Base-by-base conservation (phyloP, 1,140 invertebrate species). In the Pseudomyrmex dendroicus region DNA sequence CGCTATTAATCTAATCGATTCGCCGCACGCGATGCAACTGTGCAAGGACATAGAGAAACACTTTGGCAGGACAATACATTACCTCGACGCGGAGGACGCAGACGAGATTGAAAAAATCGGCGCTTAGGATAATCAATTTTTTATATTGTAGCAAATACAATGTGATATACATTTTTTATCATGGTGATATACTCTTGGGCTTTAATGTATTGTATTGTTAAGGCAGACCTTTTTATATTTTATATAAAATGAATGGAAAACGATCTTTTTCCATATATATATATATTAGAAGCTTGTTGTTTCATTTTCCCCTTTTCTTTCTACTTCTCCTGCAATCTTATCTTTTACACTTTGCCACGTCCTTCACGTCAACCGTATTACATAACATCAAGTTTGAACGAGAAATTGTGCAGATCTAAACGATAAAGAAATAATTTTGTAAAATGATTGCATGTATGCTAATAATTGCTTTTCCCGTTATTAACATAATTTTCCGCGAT, bases 1-100 rank as follows among this genome's bases (percentile, higher is more conserved):
- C 87, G 99, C 99, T 0, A 99, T 99, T 66, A 99, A 99, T 94
- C 95, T 99, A 78, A 95, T 99, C n/a, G 98, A 98, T 93, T 96
- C 96, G 10, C 89, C 95, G 0, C 95, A 96, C 85, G 93, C 96
- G 15, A 96, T 97, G 95, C 89, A 95, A 50, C 95, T 98, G 35
- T 96, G 99, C 82, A 95, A 96, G 80, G 94, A 96, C 72, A 99
- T 99, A 91, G 97, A 99, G 94, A 94, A 95, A 83, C 98, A 99
- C 94, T 99, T 99, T 95, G 97, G 96, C 52, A 97, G 97, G 90
- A 97, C 97, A 89, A 99, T 99, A 83, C 88, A 95, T 10, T 95
- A 96, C 68, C 93, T 99, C 13, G 97, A 99, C 93, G 96, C 98
- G 20, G 97, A 98, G 88, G 97, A 99, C 95, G 96, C 97, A 2